A percentile compares a stretch with the other conserved stretches of the same genome.
Conservation (phyloP, 2,113 vertebrate species). For the Peromyscus leucopus region DNA sequence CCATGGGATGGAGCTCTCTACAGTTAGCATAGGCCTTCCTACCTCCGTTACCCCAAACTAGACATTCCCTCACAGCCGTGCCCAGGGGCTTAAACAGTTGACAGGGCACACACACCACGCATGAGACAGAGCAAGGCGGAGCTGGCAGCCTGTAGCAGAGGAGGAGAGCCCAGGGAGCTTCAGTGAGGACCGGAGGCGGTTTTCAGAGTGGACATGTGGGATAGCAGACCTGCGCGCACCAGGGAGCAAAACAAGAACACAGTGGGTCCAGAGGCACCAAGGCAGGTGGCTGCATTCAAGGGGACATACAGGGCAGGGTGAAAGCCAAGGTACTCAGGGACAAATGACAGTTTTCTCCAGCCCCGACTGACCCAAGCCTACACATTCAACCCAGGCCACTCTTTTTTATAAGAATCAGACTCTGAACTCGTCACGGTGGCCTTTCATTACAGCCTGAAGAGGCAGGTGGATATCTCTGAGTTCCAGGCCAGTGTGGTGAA, state of each 20-base stretch:
- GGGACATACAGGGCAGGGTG: neutral
- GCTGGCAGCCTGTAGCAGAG: neutral
- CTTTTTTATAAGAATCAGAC: neutral
- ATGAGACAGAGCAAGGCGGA: neutral
- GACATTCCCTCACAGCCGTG: neutral
- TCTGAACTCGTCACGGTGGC: neutral
- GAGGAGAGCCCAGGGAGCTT: neutral
- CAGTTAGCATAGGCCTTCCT: no score
- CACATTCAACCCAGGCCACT: neutral
- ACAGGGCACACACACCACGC: neutral
- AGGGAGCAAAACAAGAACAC: no score
- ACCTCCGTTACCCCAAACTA: neutral
- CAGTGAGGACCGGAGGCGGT: neutral
- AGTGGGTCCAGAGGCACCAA: neutral
- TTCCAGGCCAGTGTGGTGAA: neutral
- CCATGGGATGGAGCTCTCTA: neutral
- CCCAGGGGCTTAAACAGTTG: neutral
- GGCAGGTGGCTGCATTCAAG: neutral
- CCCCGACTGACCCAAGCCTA: neutral
- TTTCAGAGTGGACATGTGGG: neutral
- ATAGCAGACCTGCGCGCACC: neutral
- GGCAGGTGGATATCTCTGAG: neutral
- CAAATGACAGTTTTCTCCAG: neutral
- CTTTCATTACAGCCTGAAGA: neutral
- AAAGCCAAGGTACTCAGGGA: no score